Base-by-base conservation (phyloP, 2,888 invertebrate genomes). In the Parochlus steinenii region DNA sequence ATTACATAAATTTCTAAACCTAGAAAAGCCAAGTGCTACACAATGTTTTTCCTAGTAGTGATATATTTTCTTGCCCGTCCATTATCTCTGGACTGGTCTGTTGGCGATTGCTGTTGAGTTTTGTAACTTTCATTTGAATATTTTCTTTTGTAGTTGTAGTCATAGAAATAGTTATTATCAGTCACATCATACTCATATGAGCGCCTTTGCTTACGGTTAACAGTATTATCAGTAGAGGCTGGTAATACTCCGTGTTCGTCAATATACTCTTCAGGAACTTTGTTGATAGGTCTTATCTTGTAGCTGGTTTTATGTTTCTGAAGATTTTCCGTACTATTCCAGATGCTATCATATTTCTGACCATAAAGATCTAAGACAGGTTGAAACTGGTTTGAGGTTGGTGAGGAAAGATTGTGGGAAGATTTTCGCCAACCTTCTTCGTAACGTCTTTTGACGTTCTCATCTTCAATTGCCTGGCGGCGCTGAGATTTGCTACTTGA, bases 401-500 rank as follows among this genome's bases (percentile, higher is more conserved):
- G 67, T 29, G 64, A 61, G 3, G 49, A 43, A 31, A 47, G 53
- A 39, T 62, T 61, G 45, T 68, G 69, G 41, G 67, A 71, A 10
- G 74, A 71, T 40, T 71, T 63, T 40, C 74, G 65, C 77, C 78
- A 78, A 1, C 74, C 72, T 30, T 74, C 70, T 39, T 74, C 70
- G 45, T 76, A 76, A 38, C 69, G 66, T 29, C 67, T 62, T 11
- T 67, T 63, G 12, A 63, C 63, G 16, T 66, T 65, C 37, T 69
- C 69, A 24, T 72, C 72, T 41, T 65, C 64, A 5, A 59, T 53
- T 2, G 65, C 62, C 45, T 71, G 69, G 3, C 70, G 61, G 7
- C 74, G 65, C 48, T 76, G 74, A 1, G 77, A 77, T 47, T 74
- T 74, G 47, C 76, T 77, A 1, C 79, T 75, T 44, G 79, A 78